These are phyloP conservation scores for Ectropis grisescens DNA, from an alignment of 1,140 invertebrate genomes.

Conservation along the genomic window DNA sequence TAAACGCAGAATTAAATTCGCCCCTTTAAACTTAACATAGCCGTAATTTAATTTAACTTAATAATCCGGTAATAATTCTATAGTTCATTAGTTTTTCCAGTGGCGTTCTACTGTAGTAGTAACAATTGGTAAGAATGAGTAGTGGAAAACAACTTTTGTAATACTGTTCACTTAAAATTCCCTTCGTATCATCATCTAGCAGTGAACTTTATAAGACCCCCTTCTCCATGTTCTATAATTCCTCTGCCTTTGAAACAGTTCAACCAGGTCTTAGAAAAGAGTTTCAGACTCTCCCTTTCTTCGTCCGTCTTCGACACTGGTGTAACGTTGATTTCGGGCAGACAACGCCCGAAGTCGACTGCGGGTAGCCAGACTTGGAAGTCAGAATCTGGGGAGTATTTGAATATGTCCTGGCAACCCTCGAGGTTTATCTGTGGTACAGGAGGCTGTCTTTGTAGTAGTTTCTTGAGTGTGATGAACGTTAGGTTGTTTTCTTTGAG, in stretches of 20 bases:
- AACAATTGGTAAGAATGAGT: no score
- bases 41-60: no score
- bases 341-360: conserved; percentile 50
- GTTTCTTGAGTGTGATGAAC: conserved; percentile 61
- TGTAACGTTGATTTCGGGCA: conserved; percentile 53
- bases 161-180: no score
- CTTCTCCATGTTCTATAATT: conserved; percentile 55
- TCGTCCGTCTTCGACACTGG: conserved; percentile 40
- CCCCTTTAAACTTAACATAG: no score
- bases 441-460: conserved; percentile 55
- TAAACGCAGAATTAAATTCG: no score
- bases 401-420: conserved; percentile 63
- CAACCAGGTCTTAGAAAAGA: conserved; percentile 55
- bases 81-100: no score
- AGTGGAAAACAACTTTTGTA: no score
- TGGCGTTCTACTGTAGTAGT: no score
- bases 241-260: conserved; percentile 56
- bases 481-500: conserved; percentile 53
- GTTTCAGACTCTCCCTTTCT: conserved; percentile 51
- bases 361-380: conserved; percentile 58
- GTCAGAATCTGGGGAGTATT: conserved; percentile 60
- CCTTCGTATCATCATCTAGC: conserved; percentile 50
- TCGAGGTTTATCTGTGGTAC: conserved; percentile 57
- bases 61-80: no score
- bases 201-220: conserved; percentile 48